These are phyloP conservation scores for Adoxophyes honmai DNA, from an alignment of 1,140 invertebrate genomes.

Conservation along the genomic window DNA sequence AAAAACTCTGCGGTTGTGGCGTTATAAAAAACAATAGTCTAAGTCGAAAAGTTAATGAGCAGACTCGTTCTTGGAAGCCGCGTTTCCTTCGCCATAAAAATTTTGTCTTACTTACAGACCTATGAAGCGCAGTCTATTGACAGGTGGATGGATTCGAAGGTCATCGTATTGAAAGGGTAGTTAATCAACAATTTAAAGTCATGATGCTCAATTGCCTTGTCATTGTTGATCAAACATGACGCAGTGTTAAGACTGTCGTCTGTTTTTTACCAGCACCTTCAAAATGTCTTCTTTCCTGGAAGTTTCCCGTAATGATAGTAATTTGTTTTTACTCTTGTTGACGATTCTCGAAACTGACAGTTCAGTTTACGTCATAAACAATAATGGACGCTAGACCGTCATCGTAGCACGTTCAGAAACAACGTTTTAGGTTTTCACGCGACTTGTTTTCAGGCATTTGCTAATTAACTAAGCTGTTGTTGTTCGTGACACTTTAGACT, in stretches of 20 bases:
- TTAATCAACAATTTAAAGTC: no score
- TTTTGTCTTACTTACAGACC: no score
- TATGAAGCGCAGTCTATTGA: no score
- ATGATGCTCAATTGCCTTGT: neutral
- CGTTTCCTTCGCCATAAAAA: no score
- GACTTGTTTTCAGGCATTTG: neutral
- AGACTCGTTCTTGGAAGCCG: no score
- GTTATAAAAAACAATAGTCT: no score
- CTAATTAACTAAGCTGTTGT: neutral
- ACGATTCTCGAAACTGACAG: slow-evolving; percentile 2
- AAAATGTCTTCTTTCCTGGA: neutral
- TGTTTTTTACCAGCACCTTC: slow-evolving; percentile 5
- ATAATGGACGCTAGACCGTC: slow-evolving; percentile 8
- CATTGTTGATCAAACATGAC: slow-evolving; percentile 1
- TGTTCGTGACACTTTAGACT: neutral
- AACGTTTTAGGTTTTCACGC: neutral
- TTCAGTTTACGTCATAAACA: neutral
- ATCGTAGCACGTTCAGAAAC: neutral
- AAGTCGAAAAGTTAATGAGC: no score
- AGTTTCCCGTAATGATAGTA: neutral
- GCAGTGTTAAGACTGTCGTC: neutral
- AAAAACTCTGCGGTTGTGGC: no score
- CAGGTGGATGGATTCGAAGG: no score
- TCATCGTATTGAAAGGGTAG: no score
- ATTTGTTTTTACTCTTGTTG: slow-evolving; percentile 4